Percentiles rank a stretch among this genome's conserved stretches.
phyloP scores from a whole-genome alignment of 1,140 invertebrate genomes.

The Drosophila chauvacae region DNA sequence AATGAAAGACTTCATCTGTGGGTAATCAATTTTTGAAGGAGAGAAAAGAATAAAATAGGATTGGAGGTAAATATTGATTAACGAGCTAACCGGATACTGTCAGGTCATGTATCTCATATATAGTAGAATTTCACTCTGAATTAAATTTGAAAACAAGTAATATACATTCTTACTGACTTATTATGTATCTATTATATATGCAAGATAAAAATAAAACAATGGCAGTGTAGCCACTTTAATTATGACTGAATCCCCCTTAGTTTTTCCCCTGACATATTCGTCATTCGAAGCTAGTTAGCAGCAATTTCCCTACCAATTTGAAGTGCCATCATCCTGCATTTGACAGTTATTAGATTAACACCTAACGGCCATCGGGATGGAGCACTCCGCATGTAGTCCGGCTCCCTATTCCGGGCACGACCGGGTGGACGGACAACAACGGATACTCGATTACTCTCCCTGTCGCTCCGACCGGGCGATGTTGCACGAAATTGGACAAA shows the following conservation, averaged over 20 bases:
- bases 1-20: background rate
- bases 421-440: constrained; percentile 36
- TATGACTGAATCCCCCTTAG: background rate
- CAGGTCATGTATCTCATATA: no score
- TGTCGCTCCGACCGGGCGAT: constrained; percentile 39
- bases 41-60: background rate
- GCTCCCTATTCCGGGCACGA: constrained; percentile 30
- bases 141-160: no score
- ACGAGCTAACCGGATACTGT: no score
- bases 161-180: no score
- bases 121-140: no score
- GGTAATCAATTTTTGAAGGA: background rate
- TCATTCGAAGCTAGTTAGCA: constrained; percentile 43
- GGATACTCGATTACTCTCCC: constrained; percentile 66
- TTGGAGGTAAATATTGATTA: background rate
- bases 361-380: constrained; percentile 49
- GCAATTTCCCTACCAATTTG: constrained; percentile 38
- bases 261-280: constrained; percentile 5
- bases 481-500: constrained; percentile 77
- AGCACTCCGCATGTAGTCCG: constrained; percentile 1
- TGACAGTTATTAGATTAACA: constrained; percentile 83
- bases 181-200: no score
- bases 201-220: background rate
- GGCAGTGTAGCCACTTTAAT: background rate
- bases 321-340: constrained; percentile 70